These are phyloP conservation scores for Torymus tubicola DNA, from an alignment of 2,888 invertebrate genomes.

Conservation along the genomic window DNA sequence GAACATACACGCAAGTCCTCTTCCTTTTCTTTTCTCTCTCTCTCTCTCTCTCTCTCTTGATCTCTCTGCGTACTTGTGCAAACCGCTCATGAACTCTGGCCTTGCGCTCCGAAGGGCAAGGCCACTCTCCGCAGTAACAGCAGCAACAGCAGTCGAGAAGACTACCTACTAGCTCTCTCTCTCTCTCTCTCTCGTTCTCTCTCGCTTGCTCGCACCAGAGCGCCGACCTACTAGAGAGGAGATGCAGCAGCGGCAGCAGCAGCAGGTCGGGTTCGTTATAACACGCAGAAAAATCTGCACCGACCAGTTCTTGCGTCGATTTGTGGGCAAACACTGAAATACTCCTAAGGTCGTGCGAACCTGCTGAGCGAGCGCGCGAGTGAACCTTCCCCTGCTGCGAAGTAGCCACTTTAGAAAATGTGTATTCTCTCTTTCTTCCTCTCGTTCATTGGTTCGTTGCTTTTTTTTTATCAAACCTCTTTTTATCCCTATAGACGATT, in stretches of 20 bases:
- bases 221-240: conserved; percentile 61
- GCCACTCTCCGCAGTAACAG: conserved; percentile 58
- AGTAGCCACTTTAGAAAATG: conserved; percentile 54
- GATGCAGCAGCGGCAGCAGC: not conserved
- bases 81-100: conserved; percentile 68
- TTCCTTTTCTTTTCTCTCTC: not conserved
- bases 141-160: not conserved
- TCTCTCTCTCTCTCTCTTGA: conserved; percentile 7
- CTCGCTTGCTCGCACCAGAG: conserved; percentile 25
- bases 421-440: conserved; percentile 49
- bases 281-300: conserved; percentile 67
- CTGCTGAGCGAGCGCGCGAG: conserved; percentile 56
- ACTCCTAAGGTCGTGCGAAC: conserved; percentile 68
- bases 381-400: conserved; percentile 21
- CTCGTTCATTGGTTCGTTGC: conserved; percentile 24
- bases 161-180: conserved; percentile 32
- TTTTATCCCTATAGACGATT: conserved; percentile 29
- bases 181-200: conserved; percentile 19
- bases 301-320: conserved; percentile 70
- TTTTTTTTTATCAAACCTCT: conserved; percentile 18
- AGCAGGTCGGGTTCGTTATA: conserved; percentile 64
- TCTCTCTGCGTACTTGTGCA: conserved; percentile 29
- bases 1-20: not conserved
- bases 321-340: conserved; percentile 69
- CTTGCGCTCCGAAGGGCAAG: conserved; percentile 69